Conservation (phyloP, 2,888 invertebrate genomes). For the Endomychus coccineus region DNA sequence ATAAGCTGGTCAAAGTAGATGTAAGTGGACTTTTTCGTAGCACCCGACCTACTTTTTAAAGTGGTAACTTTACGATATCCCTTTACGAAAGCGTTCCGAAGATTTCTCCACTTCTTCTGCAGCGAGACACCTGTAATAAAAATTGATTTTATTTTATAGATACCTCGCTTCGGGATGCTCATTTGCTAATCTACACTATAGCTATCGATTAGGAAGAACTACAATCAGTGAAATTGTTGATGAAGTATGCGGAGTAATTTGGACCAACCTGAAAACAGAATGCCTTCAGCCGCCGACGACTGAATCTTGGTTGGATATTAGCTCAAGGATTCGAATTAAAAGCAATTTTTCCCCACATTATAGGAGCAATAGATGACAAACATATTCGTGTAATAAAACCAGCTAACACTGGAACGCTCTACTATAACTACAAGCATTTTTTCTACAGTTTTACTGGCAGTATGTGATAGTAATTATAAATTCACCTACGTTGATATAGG, state of each 20-base stretch:
- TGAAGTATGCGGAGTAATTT: slow-evolving; percentile 5
- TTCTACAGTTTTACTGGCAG: slow-evolving; percentile 3
- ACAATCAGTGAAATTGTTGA: slow-evolving; percentile 5
- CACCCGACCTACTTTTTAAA: slow-evolving; percentile 26
- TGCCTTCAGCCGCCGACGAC: not conserved
- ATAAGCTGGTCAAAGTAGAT: slow-evolving; percentile 29
- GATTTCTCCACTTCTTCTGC: no score
- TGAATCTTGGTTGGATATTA: not conserved
- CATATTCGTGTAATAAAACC: not conserved
- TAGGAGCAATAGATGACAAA: not conserved
- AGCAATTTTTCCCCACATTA: slow-evolving; percentile 2
- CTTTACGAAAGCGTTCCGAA: not conserved
- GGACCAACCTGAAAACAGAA: slow-evolving; percentile 1
- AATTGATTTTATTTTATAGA: slow-evolving; percentile 1
- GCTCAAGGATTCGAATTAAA: slow-evolving; percentile 1
- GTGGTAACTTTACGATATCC: not conserved
- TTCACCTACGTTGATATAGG: not conserved
- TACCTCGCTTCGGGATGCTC: slow-evolving; percentile 2
- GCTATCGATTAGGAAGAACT: slow-evolving; percentile 2
- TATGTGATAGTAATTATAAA: not conserved
- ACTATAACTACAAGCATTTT: not conserved
- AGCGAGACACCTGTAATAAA: no score
- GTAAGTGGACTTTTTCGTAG: slow-evolving; percentile 24
- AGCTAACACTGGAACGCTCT: not conserved
- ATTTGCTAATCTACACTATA: slow-evolving; percentile 3